Conservation (phyloP, 2,888 invertebrate species). For the Sipha maydis region DNA sequence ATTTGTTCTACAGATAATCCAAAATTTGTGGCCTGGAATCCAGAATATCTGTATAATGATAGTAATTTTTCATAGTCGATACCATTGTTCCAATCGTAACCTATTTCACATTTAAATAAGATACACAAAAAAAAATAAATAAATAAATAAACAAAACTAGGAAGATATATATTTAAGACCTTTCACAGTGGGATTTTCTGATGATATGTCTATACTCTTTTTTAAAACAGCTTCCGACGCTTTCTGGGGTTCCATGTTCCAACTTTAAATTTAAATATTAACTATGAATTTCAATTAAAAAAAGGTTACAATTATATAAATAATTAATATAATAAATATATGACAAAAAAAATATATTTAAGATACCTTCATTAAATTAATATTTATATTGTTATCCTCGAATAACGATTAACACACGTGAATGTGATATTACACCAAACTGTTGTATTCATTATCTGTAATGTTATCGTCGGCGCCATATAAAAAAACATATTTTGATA, state of each 20-base stretch:
- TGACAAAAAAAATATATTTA: too few species aligned
- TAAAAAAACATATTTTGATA: neutral
- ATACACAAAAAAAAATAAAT: constrained; percentile 26
- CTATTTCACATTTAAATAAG: constrained; percentile 67
- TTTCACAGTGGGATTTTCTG: constrained; percentile 75
- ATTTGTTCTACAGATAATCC: constrained; percentile 91
- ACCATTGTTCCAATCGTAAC: constrained; percentile 94
- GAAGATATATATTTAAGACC: constrained; percentile 66
- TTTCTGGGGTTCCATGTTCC: constrained; percentile 65
- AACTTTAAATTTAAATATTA: too few species aligned
- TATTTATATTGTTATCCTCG: too few species aligned
- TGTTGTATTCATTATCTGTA: neutral
- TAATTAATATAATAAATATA: too few species aligned
- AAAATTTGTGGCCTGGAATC: constrained; percentile 98
- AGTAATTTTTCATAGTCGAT: constrained; percentile 87
- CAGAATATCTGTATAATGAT: constrained; percentile 80
- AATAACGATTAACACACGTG: neutral
- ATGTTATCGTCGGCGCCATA: too few species aligned
- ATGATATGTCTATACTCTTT: constrained; percentile 76
- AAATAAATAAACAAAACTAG: constrained; percentile 3
- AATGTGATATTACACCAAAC: neutral
- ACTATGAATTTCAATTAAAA: too few species aligned
- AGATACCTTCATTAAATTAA: too few species aligned
- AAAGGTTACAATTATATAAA: too few species aligned
- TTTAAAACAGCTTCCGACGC: constrained; percentile 79